Conservation (phyloP, 2,113 vertebrate genomes). For the Zosterops pallidus region DNA sequence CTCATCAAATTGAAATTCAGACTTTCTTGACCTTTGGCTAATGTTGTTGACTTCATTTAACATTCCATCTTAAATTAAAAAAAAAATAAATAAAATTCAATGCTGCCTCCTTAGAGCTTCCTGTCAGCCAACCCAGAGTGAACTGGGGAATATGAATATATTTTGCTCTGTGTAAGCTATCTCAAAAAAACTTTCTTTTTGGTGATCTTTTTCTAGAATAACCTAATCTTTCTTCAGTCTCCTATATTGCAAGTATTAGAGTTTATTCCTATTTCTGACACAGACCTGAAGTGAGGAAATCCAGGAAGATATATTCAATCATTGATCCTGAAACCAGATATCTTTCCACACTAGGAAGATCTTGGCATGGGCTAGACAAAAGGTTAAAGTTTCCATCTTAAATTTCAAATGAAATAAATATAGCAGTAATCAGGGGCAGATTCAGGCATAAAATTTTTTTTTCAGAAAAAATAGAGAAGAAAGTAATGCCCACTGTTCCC, state of each 20-base stretch:
- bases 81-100: background rate
- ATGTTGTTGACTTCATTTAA: background rate
- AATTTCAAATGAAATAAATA: background rate
- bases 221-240: background rate
- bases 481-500: background rate
- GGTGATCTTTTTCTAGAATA: background rate
- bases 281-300: background rate
- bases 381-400: background rate
- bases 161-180: background rate
- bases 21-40: background rate
- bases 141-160: background rate
- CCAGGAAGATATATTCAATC: background rate
- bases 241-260: background rate
- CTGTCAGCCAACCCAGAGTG: background rate
- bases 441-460: background rate
- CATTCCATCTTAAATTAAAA: background rate
- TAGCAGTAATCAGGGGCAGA: background rate
- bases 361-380: background rate
- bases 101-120: background rate
- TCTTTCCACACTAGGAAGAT: background rate
- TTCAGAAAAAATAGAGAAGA: background rate
- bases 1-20: conserved; percentile 4
- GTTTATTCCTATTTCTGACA: background rate
- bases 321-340: background rate
- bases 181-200: background rate